Base-by-base conservation (phyloP, 2,888 invertebrate species). In the Nymphalis c-album region DNA sequence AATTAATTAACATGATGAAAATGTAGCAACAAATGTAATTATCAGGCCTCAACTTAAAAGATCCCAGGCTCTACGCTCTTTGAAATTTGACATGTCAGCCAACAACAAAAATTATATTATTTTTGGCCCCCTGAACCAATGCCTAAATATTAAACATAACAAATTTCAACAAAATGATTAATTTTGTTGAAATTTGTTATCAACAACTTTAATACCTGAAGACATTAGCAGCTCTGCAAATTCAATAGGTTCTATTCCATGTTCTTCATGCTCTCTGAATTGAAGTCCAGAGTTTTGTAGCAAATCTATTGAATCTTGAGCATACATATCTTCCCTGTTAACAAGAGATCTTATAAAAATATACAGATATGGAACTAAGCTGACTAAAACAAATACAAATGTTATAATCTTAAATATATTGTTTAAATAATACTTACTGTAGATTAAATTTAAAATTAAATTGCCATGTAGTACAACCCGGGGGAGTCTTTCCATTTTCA, bases 391-490 rank as follows among this genome's bases (percentile, higher is more conserved):
- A 46, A 64, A 51, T 35, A 16, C 40, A 59, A 31, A 17, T 63
- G 4, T 16, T 35, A 50, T 13, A 51, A 48, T 26, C 46, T 26
- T 16, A 13, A 58, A 61, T 45, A 62, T 26, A 60, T 50, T 55
- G 16, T 62, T 60, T 68, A 59, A 61, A 65, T 17, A 73, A 60
- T 73, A 77, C 95, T 94, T 93, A 98, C 97, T 95, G 95, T 73
- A 98, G 93, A 88, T 97, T 98, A 84, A 98, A 99, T 91, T 98
- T 98, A 88, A 99, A 98, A 92, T 99, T 99, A 86, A 99, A 99
- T 90, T 99, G 99, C 98, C 98, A 99, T 31, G 98, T 98, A 67
- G 96, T 96, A 81, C 95, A 96, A 61, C 95, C 97, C 16, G 95
- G 94, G 18, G 98, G 97, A 57, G 97, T 96, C 86, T 97, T 96